Conservation (phyloP, 2,888 invertebrate genomes). For the Elmis aenea region DNA sequence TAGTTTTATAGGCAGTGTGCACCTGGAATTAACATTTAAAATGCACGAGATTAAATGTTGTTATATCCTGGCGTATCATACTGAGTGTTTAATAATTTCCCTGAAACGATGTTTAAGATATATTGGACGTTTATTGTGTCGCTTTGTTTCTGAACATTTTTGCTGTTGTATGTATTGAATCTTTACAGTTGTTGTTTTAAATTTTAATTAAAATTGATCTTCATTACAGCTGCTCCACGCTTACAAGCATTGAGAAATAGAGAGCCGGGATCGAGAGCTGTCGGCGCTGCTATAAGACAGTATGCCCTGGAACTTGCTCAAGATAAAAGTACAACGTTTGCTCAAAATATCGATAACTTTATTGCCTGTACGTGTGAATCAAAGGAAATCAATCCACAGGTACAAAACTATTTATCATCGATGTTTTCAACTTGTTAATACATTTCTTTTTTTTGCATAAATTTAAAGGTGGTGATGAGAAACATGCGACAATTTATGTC, state of each 20-base stretch:
- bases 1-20: too few relatives aligned
- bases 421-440: too few relatives aligned
- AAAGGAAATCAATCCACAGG: constrained; percentile 79
- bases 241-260: constrained; percentile 63
- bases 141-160: too few relatives aligned
- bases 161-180: too few relatives aligned
- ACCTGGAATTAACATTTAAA: too few relatives aligned
- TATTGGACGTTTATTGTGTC: too few relatives aligned
- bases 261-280: constrained; percentile 50
- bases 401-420: constrained; percentile 33
- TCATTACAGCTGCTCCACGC: constrained; percentile 68
- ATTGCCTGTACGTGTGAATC: constrained; percentile 89
- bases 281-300: constrained; percentile 68
- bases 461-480: constrained; percentile 69
- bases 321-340: constrained; percentile 84
- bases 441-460: neutral
- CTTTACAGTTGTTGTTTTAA: too few relatives aligned
- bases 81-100: too few relatives aligned
- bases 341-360: constrained; percentile 89
- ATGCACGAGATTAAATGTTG: too few relatives aligned
- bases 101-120: too few relatives aligned
- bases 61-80: too few relatives aligned
- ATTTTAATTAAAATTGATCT: too few relatives aligned
- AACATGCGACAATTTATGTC: constrained; percentile 96
- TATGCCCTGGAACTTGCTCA: constrained; percentile 77